These are phyloP conservation scores for Azemiops feae DNA, from an alignment of 2,113 vertebrate species.

Conservation along the genomic window DNA sequence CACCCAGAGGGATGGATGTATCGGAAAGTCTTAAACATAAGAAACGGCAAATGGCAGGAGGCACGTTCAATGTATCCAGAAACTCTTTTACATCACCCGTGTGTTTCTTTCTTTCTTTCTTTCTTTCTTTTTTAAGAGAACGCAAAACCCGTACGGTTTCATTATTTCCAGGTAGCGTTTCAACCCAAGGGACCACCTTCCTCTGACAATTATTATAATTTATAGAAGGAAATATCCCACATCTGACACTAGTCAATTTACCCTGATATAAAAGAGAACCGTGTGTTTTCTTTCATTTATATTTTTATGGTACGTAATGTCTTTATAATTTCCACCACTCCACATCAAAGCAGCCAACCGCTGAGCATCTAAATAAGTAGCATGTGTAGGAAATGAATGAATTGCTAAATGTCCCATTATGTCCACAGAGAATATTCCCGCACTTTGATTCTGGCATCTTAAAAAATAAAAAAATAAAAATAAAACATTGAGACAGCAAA, in stretches of 20 bases:
- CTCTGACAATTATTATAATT: slow-evolving; percentile 69
- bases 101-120: not conserved
- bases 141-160: slow-evolving; percentile 4
- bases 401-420: slow-evolving; percentile 82
- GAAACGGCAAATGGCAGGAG: not conserved
- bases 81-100: slow-evolving; percentile 20
- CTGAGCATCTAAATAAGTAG: slow-evolving; percentile 81
- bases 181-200: slow-evolving; percentile 59
- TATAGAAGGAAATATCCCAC: slow-evolving; percentile 74
- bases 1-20: not conserved
- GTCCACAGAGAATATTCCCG: slow-evolving; percentile 74
- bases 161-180: slow-evolving; percentile 60
- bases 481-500: slow-evolving; percentile 73
- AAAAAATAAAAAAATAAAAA: slow-evolving; percentile 62
- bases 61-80: not conserved
- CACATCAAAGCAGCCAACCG: slow-evolving; percentile 78
- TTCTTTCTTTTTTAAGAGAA: not conserved
- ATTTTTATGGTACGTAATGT: slow-evolving; percentile 79
- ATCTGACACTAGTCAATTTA: slow-evolving; percentile 74
- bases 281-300: slow-evolving; percentile 78
- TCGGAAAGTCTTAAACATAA: not conserved
- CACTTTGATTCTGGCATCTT: slow-evolving; percentile 72
- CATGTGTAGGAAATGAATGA: slow-evolving; percentile 80
- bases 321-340: slow-evolving; percentile 79
- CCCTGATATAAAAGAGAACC: slow-evolving; percentile 68